Conservation (phyloP, 2,113 vertebrate genomes). For the Tyto alba region DNA sequence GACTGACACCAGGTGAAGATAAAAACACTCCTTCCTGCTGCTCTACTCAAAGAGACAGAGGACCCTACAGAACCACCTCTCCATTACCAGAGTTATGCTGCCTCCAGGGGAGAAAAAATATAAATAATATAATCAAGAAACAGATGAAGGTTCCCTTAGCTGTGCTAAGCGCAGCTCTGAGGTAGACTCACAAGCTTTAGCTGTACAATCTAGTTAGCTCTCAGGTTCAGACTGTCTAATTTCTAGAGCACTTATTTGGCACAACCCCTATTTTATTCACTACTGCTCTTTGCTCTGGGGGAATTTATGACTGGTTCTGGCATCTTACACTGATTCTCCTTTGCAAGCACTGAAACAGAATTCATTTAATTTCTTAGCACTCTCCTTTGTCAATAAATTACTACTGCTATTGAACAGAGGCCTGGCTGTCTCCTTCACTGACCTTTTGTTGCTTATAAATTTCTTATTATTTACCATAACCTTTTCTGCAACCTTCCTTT, state of each 20-base stretch:
- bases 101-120: background rate
- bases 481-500: background rate
- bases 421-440: background rate
- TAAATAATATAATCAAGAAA: background rate
- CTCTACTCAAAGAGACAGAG: background rate
- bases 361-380: background rate
- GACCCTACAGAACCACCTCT: background rate
- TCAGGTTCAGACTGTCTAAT: background rate
- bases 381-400: slow-evolving; percentile 18
- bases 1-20: background rate
- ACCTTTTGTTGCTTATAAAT: background rate
- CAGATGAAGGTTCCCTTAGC: background rate
- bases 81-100: background rate
- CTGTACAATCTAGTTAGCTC: background rate
- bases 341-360: background rate
- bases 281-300: background rate
- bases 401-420: background rate
- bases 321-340: background rate
- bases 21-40: background rate
- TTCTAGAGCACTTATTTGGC: background rate
- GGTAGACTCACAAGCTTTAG: background rate
- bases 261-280: background rate
- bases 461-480: slow-evolving; percentile 11
- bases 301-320: background rate
- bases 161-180: background rate